Evolutionary conservation across 53 echinoderm and acorn worm species (phyloP).

Genomic region (Pentamera pediparva): DNA sequence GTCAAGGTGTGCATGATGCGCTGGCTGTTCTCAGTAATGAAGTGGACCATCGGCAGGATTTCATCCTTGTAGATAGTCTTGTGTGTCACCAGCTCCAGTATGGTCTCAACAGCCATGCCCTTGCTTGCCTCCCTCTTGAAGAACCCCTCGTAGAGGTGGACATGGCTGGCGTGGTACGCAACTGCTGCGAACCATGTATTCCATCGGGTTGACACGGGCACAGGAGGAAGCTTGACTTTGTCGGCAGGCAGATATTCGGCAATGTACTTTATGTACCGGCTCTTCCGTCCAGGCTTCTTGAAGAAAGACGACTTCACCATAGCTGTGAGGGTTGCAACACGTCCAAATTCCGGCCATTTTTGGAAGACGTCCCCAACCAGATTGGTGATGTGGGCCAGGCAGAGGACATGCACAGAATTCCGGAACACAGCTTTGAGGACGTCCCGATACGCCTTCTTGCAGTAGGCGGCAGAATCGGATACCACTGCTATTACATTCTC

Average conservation of each 20-base stretch:
- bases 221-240: slow-evolving; percentile 53
- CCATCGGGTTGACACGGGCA: slow-evolving; percentile 60
- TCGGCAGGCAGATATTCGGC: slow-evolving; percentile 51
- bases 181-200: slow-evolving; percentile 58
- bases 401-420: slow-evolving; percentile 44
- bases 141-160: slow-evolving; percentile 59
- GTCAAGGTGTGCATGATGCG: slow-evolving; percentile 33
- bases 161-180: slow-evolving; percentile 41
- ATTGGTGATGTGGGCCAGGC: slow-evolving; percentile 61
- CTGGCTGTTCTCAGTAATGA: slow-evolving; percentile 37
- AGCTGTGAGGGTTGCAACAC: slow-evolving; percentile 38
- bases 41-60: slow-evolving; percentile 34
- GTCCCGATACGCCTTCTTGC: slow-evolving; percentile 53
- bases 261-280: slow-evolving; percentile 43
- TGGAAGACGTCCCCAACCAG: slow-evolving; percentile 51
- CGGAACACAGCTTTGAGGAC: slow-evolving; percentile 45
- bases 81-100: slow-evolving; percentile 44
- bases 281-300: slow-evolving; percentile 60
- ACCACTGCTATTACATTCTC: slow-evolving; percentile 49
- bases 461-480: slow-evolving; percentile 57
- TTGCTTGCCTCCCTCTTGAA: slow-evolving; percentile 52
- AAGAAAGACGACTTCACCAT: slow-evolving; percentile 57
- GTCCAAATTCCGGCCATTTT: slow-evolving; percentile 48
- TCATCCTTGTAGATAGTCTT: slow-evolving; percentile 52
- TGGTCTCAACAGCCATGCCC: slow-evolving; percentile 52